A percentile compares a stretch with the other conserved stretches of the same genome.
phyloP scores from a whole-genome alignment of 2,888 invertebrate genomes.

The Netelia melanura region DNA sequence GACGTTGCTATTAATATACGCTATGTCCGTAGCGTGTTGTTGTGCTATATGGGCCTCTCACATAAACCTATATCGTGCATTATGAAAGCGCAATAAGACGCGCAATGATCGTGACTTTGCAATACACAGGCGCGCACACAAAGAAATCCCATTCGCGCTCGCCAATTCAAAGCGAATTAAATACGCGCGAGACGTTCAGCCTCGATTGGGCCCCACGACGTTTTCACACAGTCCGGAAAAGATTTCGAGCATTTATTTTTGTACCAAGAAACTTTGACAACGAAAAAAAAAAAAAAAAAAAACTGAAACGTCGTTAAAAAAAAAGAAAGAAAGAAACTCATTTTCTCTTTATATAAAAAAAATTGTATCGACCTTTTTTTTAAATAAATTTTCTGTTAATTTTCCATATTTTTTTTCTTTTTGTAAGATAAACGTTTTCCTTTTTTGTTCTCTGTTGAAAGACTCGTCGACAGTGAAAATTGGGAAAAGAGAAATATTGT shows the following conservation, averaged over 20 bases:
- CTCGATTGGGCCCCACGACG: neutral
- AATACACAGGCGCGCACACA: slow-evolving; percentile 15
- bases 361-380: too few species aligned
- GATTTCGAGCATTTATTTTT: too few species aligned
- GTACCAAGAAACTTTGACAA: too few species aligned
- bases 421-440: neutral
- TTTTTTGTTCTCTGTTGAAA: neutral
- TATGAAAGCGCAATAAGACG: slow-evolving; percentile 34
- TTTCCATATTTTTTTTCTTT: too few species aligned
- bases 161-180: slow-evolving; percentile 37
- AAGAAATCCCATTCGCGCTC: neutral
- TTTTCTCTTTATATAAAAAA: too few species aligned
- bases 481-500: too few species aligned
- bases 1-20: slow-evolving; percentile 51
- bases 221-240: too few species aligned
- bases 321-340: too few species aligned
- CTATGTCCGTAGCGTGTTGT: slow-evolving; percentile 20
- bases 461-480: too few species aligned
- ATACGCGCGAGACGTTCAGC: neutral
- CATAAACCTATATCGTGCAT: slow-evolving; percentile 19
- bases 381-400: too few species aligned
- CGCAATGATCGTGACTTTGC: slow-evolving; percentile 59
- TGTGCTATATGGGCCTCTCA: neutral
- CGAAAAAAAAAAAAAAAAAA: too few species aligned
- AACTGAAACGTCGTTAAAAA: too few species aligned